These are phyloP conservation scores for Drosophila ohnishii DNA, from an alignment of 1,140 invertebrate species.

Conservation along the genomic window DNA sequence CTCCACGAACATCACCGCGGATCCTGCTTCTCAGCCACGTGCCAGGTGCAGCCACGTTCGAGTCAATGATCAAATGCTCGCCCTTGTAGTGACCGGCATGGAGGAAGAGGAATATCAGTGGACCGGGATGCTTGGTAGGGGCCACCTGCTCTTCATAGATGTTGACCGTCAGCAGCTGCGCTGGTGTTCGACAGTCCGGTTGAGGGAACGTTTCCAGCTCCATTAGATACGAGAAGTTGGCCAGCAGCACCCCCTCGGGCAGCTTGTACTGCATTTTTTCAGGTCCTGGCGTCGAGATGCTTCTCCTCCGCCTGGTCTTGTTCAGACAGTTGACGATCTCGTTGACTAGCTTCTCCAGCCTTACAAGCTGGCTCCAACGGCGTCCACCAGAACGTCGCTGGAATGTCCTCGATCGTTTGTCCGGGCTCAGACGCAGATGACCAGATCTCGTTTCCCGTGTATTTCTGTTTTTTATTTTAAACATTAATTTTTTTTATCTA, in stretches of 20 bases:
- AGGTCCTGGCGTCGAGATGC: no score
- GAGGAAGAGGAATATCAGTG: conserved; percentile 87
- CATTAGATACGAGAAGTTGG: conserved; percentile 96
- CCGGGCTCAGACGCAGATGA: no score
- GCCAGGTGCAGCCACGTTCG: conserved; percentile 92
- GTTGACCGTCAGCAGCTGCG: conserved; percentile 34
- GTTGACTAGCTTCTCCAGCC: no score
- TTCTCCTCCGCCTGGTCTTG: no score
- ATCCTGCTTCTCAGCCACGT: conserved; percentile 98
- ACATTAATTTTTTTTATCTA: not conserved
- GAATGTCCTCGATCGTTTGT: no score
- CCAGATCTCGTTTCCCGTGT: no score
- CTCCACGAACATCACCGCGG: conserved; percentile 97
- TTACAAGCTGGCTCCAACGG: no score
- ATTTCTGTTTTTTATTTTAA: no score
- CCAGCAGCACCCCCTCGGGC: conserved; percentile 97
- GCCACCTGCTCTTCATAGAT: conserved; percentile 75
- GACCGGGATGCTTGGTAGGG: conserved; percentile 76
- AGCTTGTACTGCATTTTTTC: conserved; percentile 92
- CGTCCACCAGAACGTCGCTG: no score
- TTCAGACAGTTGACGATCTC: no score
- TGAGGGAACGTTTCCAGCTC: conserved; percentile 97
- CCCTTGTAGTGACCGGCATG: conserved; percentile 88
- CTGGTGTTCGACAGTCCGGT: conserved; percentile 83
- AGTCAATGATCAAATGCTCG: conserved; percentile 96